phyloP scores from a whole-genome alignment of 2,113 vertebrate genomes.

The Psephotus haematonotus region DNA sequence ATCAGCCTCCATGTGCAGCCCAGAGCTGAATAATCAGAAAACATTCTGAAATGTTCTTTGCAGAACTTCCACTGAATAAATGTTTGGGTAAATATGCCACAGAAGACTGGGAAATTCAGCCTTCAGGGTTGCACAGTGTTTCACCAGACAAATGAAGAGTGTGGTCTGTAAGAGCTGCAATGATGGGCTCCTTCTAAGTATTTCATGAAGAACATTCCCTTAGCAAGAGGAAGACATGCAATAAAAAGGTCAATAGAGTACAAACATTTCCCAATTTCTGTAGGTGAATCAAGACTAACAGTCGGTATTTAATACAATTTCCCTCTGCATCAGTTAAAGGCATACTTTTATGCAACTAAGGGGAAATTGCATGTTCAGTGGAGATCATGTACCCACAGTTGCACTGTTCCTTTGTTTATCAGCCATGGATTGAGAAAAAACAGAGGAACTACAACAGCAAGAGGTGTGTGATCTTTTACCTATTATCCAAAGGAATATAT shows the following conservation, averaged over 20 bases:
- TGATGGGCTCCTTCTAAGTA: not conserved
- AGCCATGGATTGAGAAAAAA: rapidly evolving
- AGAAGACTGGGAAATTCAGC: not conserved
- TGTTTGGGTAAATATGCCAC: not conserved
- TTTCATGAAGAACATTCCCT: not conserved
- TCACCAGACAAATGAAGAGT: not conserved
- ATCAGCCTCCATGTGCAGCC: not conserved
- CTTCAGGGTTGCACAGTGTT: not conserved
- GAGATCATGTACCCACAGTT: rapidly evolving
- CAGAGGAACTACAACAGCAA: not conserved
- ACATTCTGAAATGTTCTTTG: not conserved
- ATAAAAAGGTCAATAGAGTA: too few relatives aligned
- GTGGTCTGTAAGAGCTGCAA: not conserved
- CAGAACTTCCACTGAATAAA: not conserved
- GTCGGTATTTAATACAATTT: not conserved
- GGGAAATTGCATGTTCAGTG: not conserved
- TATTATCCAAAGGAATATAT: not conserved
- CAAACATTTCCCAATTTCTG: not conserved
- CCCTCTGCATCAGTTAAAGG: not conserved
- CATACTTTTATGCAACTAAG: not conserved
- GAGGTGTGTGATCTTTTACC: not conserved
- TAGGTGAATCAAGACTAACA: not conserved
- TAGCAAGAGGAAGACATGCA: not conserved
- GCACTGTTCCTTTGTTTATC: not conserved
- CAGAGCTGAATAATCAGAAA: not conserved